Base-by-base conservation (phyloP, 2,113 vertebrate genomes). In the Podarcis raffonei region DNA sequence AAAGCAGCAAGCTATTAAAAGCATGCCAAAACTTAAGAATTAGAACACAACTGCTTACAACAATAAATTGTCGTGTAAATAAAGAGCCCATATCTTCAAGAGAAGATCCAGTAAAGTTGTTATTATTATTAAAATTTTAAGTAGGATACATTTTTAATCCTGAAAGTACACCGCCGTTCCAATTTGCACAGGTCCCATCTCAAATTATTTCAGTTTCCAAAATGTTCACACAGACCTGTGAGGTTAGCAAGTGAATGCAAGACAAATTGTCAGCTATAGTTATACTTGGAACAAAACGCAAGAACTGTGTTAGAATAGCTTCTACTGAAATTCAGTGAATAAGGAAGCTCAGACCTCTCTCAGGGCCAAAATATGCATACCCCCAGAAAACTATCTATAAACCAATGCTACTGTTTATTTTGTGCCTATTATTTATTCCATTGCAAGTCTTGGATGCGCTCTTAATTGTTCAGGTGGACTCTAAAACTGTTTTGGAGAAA, bases 61-160 rank as follows among this genome's bases (percentile, higher is more conserved):
- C 59, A 66, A 87, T 92, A 88, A 94, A 94, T 87, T 95, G 88
- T 90, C 79, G 66, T 75, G 83, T 87, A 88, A 94, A 90, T 5
- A 65, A 1, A 16, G 8, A 81, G 32, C 69, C 32, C 42, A 59
- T 18, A 25, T 8, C 13, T 72, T 62, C 18, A 39, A 62, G 23
- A 48, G n/a, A 79, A 37, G 48, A 78, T n/a, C 30, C 11, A 25
- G 30, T 16, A n/a, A 3, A 0, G 32, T n/a, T 5, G 16, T 12
- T 42, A 7, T 39, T 39, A 39, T 6, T 39, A 39, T 9, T 65
- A 48, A 48, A 48, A 89, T 53, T 57, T 87, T 23, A 4, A 1
- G 6, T 13, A 85, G 65, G 16, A 3, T 59, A 76, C 7, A 75
- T 12, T 69, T 30, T 0, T 2, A 81, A 30, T 42, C 23, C 79